A percentile compares a stretch with the other conserved stretches of the same genome.
phyloP scores from a whole-genome alignment of 2,888 invertebrate species.

The Cephus sareptanus region DNA sequence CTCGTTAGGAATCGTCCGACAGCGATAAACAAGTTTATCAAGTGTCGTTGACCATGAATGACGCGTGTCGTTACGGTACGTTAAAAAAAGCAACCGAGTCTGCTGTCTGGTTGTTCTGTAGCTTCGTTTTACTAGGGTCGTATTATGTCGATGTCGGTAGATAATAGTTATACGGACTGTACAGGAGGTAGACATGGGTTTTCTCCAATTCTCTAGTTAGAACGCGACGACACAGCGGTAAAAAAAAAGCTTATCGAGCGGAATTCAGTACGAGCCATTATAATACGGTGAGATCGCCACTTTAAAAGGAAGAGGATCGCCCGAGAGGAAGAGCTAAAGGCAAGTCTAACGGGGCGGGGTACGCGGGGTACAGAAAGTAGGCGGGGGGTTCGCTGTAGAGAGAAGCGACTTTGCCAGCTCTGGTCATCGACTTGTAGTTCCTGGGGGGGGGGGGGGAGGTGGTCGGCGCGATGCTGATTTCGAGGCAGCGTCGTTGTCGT shows the following conservation, averaged over 20 bases:
- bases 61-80: background rate
- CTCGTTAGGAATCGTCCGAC: background rate
- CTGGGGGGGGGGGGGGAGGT: background rate
- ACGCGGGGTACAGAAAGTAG: background rate
- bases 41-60: background rate
- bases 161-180: background rate
- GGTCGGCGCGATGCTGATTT: background rate
- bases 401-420: background rate
- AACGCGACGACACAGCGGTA: background rate
- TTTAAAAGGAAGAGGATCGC: background rate
- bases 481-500: background rate
- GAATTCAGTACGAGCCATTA: background rate
- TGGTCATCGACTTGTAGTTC: background rate
- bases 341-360: background rate
- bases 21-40: slow-evolving; percentile 4
- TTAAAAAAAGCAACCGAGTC: background rate
- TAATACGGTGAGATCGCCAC: background rate
- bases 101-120: background rate
- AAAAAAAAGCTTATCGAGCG: background rate
- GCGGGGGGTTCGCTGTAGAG: background rate
- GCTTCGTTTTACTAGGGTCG: background rate
- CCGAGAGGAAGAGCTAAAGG: background rate
- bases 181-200: background rate
- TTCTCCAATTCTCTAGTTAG: background rate
- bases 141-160: background rate